Evolutionary conservation across 2,888 invertebrate species (phyloP).

Genomic region (Rhingia rostrata): DNA sequence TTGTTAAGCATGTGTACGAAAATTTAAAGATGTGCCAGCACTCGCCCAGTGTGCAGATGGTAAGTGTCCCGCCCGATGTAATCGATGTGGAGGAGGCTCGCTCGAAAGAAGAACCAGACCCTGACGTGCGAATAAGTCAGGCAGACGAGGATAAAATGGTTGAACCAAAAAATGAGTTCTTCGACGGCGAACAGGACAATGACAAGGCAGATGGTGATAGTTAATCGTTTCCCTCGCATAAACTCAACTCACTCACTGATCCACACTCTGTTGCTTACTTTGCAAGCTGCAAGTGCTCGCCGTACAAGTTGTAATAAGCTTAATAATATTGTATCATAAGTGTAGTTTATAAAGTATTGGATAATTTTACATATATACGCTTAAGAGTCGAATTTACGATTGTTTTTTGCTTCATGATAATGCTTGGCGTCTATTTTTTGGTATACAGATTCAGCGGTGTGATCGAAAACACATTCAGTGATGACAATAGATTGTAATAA

Average conservation of each 20-base stretch:
- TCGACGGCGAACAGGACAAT: conserved; percentile 94
- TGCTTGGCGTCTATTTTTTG: too few species aligned
- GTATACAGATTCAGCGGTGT: too few species aligned
- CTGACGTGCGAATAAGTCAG: conserved; percentile 90
- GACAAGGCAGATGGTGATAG: conserved; percentile 86
- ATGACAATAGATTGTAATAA: too few species aligned
- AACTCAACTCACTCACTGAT: background rate
- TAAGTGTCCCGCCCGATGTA: conserved; percentile 94
- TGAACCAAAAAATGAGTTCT: conserved; percentile 94
- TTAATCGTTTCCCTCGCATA: conserved; percentile 63
- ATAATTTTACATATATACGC: conserved; percentile 47
- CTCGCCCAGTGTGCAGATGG: conserved; percentile 98
- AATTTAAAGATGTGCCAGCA: conserved; percentile 96
- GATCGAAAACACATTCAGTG: too few species aligned
- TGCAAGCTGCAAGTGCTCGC: conserved; percentile 15
- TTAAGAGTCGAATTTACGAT: background rate
- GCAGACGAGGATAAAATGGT: conserved; percentile 92
- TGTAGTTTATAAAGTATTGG: conserved; percentile 58
- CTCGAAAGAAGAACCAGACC: conserved; percentile 90
- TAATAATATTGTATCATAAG: conserved; percentile 48
- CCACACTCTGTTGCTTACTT: conserved; percentile 5
- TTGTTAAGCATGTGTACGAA: conserved; percentile 94
- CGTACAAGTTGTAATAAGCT: conserved; percentile 56
- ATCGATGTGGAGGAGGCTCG: conserved; percentile 87
- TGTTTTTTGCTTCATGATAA: background rate